Percentiles rank a stretch among this genome's conserved stretches.
Conservation (phyloP, 64 coral and sea anemone genomes). For the Pocillopora damicornis region DNA sequence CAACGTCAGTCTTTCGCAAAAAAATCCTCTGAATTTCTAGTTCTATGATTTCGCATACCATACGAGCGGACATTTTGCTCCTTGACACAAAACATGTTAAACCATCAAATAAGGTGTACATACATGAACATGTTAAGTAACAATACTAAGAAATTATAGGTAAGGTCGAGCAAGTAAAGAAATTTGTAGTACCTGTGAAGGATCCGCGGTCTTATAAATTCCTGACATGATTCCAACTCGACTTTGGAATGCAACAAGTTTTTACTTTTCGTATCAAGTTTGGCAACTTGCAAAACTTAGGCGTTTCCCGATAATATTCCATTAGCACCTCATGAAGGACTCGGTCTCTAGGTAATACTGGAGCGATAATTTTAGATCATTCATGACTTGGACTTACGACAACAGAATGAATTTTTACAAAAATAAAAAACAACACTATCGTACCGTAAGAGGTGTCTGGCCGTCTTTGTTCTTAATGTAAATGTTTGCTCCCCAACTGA, state of each 20-base stretch:
- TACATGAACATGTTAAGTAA: background rate
- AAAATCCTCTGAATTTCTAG: no score
- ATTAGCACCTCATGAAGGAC: no score
- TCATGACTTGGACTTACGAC: no score
- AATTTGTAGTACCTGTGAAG: constrained; percentile 6
- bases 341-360: no score
- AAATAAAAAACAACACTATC: no score
- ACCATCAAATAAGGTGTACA: no score
- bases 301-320: background rate
- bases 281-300: background rate
- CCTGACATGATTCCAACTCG: constrained; percentile 5
- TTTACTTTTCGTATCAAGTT: background rate
- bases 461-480: constrained; percentile 76
- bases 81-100: no score
- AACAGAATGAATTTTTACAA: background rate
- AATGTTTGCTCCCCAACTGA: constrained; percentile 66
- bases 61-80: no score
- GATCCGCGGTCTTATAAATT: background rate
- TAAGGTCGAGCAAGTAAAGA: background rate
- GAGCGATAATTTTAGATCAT: no score
- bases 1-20: no score
- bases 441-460: constrained; percentile 48
- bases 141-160: background rate
- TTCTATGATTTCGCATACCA: no score
- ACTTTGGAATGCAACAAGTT: constrained; percentile 10